These are phyloP conservation scores for Athrips mouffetella DNA, from an alignment of 2,888 invertebrate genomes.

Conservation along the genomic window DNA sequence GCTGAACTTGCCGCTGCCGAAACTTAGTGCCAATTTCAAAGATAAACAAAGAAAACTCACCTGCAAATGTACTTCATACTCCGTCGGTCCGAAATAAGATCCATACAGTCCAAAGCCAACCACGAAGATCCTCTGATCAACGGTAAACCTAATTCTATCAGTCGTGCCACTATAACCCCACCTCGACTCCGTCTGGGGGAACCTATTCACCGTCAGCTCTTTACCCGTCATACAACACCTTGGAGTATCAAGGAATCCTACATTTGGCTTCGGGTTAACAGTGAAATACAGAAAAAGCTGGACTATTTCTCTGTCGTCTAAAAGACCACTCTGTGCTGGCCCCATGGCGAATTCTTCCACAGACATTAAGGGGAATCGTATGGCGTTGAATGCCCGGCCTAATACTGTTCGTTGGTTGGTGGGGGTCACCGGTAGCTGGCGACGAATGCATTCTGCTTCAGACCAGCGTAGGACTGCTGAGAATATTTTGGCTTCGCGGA, in stretches of 20 bases:
- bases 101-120: slow-evolving; percentile 92
- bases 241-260: slow-evolving; percentile 84
- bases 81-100: slow-evolving; percentile 86
- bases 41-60: slow-evolving; percentile 34
- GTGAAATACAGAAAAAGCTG: slow-evolving; percentile 84
- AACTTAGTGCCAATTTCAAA: too few species aligned
- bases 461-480: slow-evolving; percentile 86
- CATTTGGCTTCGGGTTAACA: slow-evolving; percentile 86
- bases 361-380: slow-evolving; percentile 90
- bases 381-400: slow-evolving; percentile 83
- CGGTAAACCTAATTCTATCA: slow-evolving; percentile 88
- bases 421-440: slow-evolving; percentile 80
- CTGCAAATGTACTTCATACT: slow-evolving; percentile 86
- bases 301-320: slow-evolving; percentile 87
- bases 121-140: slow-evolving; percentile 88
- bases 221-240: slow-evolving; percentile 88
- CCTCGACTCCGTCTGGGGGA: slow-evolving; percentile 86
- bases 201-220: slow-evolving; percentile 84
- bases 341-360: slow-evolving; percentile 90
- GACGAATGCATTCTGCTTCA: slow-evolving; percentile 84
- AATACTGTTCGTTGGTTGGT: slow-evolving; percentile 84
- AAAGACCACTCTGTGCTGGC: slow-evolving; percentile 85
- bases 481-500: slow-evolving; percentile 88
- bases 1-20: not conserved
- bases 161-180: slow-evolving; percentile 93